phyloP scores from a whole-genome alignment of 2,888 invertebrate genomes.

The Entomobrya proxima region DNA sequence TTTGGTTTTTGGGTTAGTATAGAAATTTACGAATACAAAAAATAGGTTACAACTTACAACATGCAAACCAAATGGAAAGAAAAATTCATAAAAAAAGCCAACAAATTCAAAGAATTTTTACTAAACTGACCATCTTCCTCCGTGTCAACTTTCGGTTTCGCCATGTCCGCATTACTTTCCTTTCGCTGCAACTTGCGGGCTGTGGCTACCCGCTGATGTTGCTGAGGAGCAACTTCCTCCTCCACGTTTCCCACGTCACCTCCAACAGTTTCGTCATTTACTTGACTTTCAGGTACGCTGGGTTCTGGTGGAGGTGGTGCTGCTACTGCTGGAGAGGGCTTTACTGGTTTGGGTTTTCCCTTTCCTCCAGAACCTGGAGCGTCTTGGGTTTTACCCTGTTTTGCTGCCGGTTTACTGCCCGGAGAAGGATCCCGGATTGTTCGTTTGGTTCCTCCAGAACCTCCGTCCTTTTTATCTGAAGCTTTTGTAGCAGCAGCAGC shows the following conservation, averaged over 20 bases:
- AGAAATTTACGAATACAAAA: neutral
- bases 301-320: constrained; percentile 12
- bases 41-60: too few species aligned
- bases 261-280: constrained; percentile 41
- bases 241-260: too few species aligned
- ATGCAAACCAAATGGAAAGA: neutral
- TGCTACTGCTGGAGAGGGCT: neutral
- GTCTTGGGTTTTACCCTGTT: constrained; percentile 29
- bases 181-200: too few species aligned
- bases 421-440: constrained; percentile 42
- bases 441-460: constrained; percentile 11
- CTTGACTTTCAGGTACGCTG: constrained; percentile 5
- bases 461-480: neutral
- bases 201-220: too few species aligned
- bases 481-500: neutral
- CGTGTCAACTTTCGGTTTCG: too few species aligned
- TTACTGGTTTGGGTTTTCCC: neutral
- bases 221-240: too few species aligned
- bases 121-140: too few species aligned
- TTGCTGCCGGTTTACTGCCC: neutral
- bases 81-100: neutral
- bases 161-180: too few species aligned
- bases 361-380: neutral
- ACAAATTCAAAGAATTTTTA: neutral
- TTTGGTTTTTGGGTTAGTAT: constrained; percentile 31